These are phyloP conservation scores for Neostethus bicornis DNA, from an alignment of 2,797 vertebrate species.

Conservation along the genomic window DNA sequence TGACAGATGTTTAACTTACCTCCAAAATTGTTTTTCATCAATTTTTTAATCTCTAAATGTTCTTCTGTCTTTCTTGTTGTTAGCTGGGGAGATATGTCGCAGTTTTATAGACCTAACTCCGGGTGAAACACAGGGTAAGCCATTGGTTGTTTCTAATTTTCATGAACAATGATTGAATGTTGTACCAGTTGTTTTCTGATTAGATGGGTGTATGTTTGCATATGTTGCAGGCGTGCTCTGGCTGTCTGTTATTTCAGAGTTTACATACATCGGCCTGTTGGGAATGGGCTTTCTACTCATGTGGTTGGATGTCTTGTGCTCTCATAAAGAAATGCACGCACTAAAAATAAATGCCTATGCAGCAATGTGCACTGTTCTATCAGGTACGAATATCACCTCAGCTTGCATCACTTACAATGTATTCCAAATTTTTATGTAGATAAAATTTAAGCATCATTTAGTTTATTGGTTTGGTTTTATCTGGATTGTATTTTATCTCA, in stretches of 20 bases:
- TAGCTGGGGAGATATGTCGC: slow-evolving; percentile 82
- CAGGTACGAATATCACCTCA: slow-evolving; percentile 71
- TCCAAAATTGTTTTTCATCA: background rate
- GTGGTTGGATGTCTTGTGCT: slow-evolving; percentile 84
- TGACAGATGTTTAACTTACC: background rate
- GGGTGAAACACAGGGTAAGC: slow-evolving; percentile 84
- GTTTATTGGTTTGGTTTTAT: too few relatives aligned
- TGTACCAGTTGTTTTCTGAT: background rate
- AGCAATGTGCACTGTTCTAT: slow-evolving; percentile 85
- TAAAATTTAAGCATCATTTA: too few relatives aligned
- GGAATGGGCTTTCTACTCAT: slow-evolving; percentile 86
- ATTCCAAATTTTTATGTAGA: too few relatives aligned
- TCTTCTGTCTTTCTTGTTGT: slow-evolving; percentile 24
- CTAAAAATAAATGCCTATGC: slow-evolving; percentile 88
- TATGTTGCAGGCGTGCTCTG: slow-evolving; percentile 78
- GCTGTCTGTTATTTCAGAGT: slow-evolving; percentile 83
- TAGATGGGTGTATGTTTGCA: background rate
- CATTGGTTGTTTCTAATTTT: background rate
- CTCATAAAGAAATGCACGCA: slow-evolving; percentile 82
- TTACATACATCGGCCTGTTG: slow-evolving; percentile 84
- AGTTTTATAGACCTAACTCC: slow-evolving; percentile 86
- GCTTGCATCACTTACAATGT: background rate
- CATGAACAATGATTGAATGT: background rate
- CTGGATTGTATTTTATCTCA: too few relatives aligned
- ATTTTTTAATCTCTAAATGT: background rate